phyloP scores from a whole-genome alignment of 1,140 invertebrate genomes.

The Plodia interpunctella region DNA sequence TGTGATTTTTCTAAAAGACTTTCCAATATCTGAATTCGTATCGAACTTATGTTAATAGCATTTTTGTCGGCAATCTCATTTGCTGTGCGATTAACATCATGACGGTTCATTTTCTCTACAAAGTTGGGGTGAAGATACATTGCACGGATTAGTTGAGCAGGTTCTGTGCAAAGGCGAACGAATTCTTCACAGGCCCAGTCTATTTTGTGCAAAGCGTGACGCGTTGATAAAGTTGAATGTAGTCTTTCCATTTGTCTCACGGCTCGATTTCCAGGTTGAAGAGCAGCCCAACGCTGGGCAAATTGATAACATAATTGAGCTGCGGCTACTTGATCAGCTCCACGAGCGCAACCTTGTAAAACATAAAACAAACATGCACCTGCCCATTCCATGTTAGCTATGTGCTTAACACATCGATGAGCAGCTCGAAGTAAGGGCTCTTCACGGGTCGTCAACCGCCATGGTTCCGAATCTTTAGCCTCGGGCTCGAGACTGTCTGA shows the following conservation, averaged over 20 bases:
- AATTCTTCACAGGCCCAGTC: conserved; percentile 77
- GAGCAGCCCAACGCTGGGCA: conserved; percentile 69
- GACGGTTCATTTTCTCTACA: conserved; percentile 67
- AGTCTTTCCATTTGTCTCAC: conserved; percentile 75
- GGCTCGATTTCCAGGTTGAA: conserved; percentile 69
- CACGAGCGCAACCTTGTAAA: conserved; percentile 68
- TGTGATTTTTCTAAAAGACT: conserved; percentile 55
- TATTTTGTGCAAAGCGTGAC: conserved; percentile 77
- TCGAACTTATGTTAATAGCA: conserved; percentile 64
- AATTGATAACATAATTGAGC: conserved; percentile 79
- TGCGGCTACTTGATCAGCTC: conserved; percentile 79
- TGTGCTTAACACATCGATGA: conserved; percentile 67
- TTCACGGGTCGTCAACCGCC: conserved; percentile 56
- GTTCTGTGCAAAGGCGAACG: conserved; percentile 73
- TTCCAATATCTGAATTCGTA: conserved; percentile 71
- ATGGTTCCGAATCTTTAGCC: conserved; percentile 51
- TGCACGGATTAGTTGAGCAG: conserved; percentile 74
- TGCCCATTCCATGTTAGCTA: conserved; percentile 75
- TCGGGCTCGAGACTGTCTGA: conserved; percentile 37
- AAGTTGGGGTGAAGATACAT: conserved; percentile 77
- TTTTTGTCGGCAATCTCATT: conserved; percentile 78
- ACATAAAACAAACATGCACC: conserved; percentile 74
- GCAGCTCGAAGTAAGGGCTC: conserved; percentile 64
- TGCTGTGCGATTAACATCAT: conserved; percentile 76
- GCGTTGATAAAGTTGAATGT: conserved; percentile 76